These are phyloP conservation scores for Caenorhabditis auriculariae DNA, from an alignment of 2,888 invertebrate species.

Conservation along the genomic window DNA sequence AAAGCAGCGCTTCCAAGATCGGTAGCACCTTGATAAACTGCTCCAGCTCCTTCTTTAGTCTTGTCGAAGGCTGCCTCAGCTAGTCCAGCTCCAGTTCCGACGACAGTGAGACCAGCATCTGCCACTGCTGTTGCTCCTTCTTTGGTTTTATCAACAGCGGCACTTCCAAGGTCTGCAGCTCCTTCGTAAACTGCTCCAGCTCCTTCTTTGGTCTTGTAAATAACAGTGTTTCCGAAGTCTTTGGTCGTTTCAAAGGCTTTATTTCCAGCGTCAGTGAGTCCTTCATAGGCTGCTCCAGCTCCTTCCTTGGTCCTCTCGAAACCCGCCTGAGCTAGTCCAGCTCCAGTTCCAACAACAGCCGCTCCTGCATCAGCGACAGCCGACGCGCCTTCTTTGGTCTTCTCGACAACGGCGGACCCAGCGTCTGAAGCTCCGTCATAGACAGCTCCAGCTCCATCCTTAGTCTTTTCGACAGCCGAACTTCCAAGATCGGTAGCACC, in stretches of 20 bases:
- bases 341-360: not conserved
- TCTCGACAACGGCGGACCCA: not conserved
- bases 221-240: not conserved
- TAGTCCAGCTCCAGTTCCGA: not conserved
- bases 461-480: not conserved
- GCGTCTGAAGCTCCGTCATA: not conserved
- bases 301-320: not conserved
- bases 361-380: constrained; percentile 2
- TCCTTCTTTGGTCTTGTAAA: constrained; percentile 4
- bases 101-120: not conserved
- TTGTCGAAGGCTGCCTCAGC: not conserved
- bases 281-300: not conserved
- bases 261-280: not conserved
- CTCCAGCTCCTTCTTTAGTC: not conserved
- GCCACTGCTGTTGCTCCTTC: constrained; percentile 1
- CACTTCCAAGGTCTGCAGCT: not conserved
- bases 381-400: not conserved
- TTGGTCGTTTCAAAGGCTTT: not conserved
- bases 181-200: not conserved
- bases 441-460: not conserved
- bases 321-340: not conserved
- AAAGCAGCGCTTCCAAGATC: not conserved
- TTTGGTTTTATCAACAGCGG: too few species aligned
- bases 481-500: not conserved
- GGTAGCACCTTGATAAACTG: not conserved